Evolutionary conservation across 2,888 invertebrate genomes (phyloP).

Genomic region (Schizotus pectinicornis): DNA sequence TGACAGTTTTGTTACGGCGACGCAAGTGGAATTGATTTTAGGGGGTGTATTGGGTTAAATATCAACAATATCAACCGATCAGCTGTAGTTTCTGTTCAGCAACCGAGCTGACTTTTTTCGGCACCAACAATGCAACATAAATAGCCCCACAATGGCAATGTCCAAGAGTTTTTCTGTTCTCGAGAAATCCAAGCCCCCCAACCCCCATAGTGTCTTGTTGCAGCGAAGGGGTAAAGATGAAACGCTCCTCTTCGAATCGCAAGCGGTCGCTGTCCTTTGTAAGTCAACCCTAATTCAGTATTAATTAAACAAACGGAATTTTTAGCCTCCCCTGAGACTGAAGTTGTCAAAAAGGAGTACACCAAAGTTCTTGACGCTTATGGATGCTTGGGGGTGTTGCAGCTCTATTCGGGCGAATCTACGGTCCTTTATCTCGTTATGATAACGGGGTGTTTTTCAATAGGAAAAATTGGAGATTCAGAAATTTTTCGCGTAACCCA

Average conservation of each 20-base stretch:
- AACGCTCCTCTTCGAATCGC: constrained; percentile 89
- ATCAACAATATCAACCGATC: constrained; percentile 29
- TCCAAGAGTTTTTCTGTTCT: constrained; percentile 91
- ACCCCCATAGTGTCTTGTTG: constrained; percentile 87
- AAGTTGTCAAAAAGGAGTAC: constrained; percentile 87
- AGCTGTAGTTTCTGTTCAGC: constrained; percentile 25
- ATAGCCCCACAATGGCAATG: constrained; percentile 78
- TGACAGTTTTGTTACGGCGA: constrained; percentile 19
- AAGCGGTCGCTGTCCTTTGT: constrained; percentile 86
- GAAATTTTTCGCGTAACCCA: constrained; percentile 96
- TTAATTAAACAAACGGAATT: constrained; percentile 27
- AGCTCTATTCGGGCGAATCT: constrained; percentile 83
- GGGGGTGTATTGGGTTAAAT: constrained; percentile 24
- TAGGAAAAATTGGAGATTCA: constrained; percentile 93
- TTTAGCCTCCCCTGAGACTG: constrained; percentile 82
- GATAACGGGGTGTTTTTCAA: constrained; percentile 94
- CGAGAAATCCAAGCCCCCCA: constrained; percentile 85
- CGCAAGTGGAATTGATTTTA: constrained; percentile 26
- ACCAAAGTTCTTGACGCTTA: constrained; percentile 93
- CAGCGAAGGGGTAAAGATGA: constrained; percentile 88
- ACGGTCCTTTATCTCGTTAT: constrained; percentile 88
- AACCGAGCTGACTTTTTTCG: not conserved
- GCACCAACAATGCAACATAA: constrained; percentile 15
- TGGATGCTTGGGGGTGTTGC: constrained; percentile 93
- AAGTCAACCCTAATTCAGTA: constrained; percentile 53